Conservation (phyloP, 2,888 invertebrate genomes). For the Aromia moschata region DNA sequence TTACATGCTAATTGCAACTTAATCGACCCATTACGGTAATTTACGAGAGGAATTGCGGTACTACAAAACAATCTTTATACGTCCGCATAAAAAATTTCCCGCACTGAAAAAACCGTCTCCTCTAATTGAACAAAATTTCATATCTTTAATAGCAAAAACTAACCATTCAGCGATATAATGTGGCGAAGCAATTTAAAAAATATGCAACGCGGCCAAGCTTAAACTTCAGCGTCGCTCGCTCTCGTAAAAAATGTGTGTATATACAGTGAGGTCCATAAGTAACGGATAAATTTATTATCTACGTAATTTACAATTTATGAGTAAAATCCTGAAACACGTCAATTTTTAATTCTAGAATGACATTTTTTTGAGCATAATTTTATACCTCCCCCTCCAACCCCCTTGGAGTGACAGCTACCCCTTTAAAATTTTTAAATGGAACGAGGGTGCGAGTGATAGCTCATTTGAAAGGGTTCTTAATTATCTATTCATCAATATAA, state of each 20-base stretch:
- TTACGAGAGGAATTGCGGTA: slow-evolving; percentile 9
- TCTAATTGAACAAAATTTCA: slow-evolving; percentile 39
- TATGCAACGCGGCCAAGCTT: slow-evolving; percentile 16
- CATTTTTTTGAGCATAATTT: too few species aligned
- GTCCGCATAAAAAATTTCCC: slow-evolving; percentile 26
- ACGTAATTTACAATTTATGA: too few species aligned
- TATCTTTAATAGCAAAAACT: slow-evolving; percentile 38
- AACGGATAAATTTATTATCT: too few species aligned
- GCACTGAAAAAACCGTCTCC: slow-evolving; percentile 28
- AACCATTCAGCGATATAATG: slow-evolving; percentile 27
- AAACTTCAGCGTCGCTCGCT: slow-evolving; percentile 24
- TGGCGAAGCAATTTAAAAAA: slow-evolving; percentile 31
- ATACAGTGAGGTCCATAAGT: too few species aligned
- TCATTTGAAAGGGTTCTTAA: too few species aligned
- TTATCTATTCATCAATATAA: too few species aligned
- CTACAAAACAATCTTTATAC: slow-evolving; percentile 18
- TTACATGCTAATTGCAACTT: slow-evolving; percentile 11
- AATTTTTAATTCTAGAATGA: too few species aligned
- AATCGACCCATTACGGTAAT: slow-evolving; percentile 14
- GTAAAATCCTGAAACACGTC: too few species aligned
- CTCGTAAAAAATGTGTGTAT: slow-evolving; percentile 26
- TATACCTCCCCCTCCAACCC: too few species aligned
- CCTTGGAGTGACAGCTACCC: too few species aligned
- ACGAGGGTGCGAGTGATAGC: too few species aligned
- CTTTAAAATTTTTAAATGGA: too few species aligned